These are phyloP conservation scores for Gracilinanus agilis DNA, from an alignment of 2,113 vertebrate species.

Conservation along the genomic window DNA sequence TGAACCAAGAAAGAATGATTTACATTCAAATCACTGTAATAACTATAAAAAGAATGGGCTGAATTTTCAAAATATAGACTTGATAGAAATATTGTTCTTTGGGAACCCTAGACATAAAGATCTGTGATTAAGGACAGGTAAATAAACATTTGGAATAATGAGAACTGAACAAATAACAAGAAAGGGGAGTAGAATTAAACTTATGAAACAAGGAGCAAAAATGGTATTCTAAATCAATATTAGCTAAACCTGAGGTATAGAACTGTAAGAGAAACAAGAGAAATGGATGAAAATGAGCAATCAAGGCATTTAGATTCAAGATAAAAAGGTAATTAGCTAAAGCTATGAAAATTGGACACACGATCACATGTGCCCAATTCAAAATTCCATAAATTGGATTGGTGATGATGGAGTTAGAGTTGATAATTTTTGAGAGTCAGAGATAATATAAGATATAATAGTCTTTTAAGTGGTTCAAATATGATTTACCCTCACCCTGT, in stretches of 20 bases:
- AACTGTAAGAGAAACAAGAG: conserved; percentile 57
- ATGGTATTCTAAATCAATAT: conserved; percentile 37
- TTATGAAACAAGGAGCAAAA: conserved; percentile 14
- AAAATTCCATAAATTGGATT: conserved; percentile 49
- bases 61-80: neutral
- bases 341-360: conserved; percentile 53
- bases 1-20: neutral
- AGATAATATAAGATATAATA: conserved; percentile 10
- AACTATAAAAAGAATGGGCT: neutral
- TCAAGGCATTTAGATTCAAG: conserved; percentile 57
- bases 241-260: conserved; percentile 47
- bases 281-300: conserved; percentile 47
- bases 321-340: conserved; percentile 65
- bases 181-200: conserved; percentile 27
- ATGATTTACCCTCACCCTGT: neutral
- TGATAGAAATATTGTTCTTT: conserved; percentile 28
- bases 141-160: neutral
- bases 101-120: conserved; percentile 33
- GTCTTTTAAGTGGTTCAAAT: conserved; percentile 44
- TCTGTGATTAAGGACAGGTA: neutral
- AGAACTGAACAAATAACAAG: conserved; percentile 23
- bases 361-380: neutral
- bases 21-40: neutral
- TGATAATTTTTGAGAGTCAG: conserved; percentile 55
- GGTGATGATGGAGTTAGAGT: conserved; percentile 45